Evolutionary conservation across 2,888 invertebrate genomes (phyloP), one percentile per base, ranked within the genome.

Genomic region (Cheilosia vernalis): DNA sequence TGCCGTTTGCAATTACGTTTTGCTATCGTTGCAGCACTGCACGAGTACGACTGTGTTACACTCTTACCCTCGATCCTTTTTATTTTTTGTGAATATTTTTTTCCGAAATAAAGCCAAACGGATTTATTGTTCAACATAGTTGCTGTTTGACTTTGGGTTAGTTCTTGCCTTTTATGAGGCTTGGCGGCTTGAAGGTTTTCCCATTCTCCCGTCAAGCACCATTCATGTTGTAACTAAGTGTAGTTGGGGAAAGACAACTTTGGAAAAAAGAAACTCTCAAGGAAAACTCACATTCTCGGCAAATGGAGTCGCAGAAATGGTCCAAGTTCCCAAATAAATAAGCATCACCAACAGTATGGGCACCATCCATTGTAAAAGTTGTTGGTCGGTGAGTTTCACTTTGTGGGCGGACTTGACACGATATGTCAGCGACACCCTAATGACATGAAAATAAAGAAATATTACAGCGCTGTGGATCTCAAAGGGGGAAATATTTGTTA

Each of bases 391-490:
- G 87, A 98, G 93, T 90, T 98, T 97, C 27, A 98, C 95, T 92
- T 97, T 97, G 91, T 98, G 97, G 0, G 98, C 97, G 40, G 97
- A 97, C 91, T 98, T 98, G 0, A 98, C 98, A 33, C 98, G 95
- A 93, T 98, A 98, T 61, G 98, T 98, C 87, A 98, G 93, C 1
- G 98, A 97, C 63, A 98, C 97, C 90, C 98, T 97, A 92, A 15
- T 93, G 44, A 49, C 42, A 78, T 58, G 37, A 56, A 80, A 73
- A 85, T 55, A 33, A 77, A 70, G 56, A 79, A 81, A 81, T 67
- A 81, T 63, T 4, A 44, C 44, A n/a, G 13, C 37, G 13, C 3
- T 13, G 13, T 13, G 17, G n/a, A 33, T 2, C 4, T 44, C 2
- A 6, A 58, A 49, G 19, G 9, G 10, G 15, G 13, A n/a, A 55